phyloP scores from a whole-genome alignment of 1,140 invertebrate species.

The Drosophila equinoxialis region DNA sequence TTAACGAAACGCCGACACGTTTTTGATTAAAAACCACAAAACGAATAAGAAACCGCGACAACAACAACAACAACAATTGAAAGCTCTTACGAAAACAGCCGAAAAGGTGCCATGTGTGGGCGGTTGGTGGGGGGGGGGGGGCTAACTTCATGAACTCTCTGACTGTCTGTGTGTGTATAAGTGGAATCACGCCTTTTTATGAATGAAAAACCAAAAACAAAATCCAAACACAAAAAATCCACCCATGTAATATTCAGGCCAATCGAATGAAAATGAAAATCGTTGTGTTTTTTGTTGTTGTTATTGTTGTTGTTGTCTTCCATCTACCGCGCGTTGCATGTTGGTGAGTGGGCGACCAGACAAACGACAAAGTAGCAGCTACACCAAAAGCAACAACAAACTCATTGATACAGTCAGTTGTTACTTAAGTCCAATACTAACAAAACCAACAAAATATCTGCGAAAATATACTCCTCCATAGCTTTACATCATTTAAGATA shows the following conservation, averaged over 20 bases:
- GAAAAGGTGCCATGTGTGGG: slow-evolving; percentile 40
- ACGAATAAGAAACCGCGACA: slow-evolving; percentile 16
- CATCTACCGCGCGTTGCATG: background rate
- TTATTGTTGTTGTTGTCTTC: background rate
- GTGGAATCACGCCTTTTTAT: slow-evolving; percentile 56
- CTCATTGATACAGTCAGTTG: slow-evolving; percentile 52
- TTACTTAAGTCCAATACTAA: slow-evolving; percentile 23
- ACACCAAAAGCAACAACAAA: slow-evolving; percentile 32
- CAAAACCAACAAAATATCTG: slow-evolving; percentile 26
- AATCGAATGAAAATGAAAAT: slow-evolving; percentile 60
- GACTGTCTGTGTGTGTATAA: slow-evolving; percentile 11
- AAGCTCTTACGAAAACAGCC: slow-evolving; percentile 47
- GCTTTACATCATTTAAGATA: background rate
- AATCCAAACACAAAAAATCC: slow-evolving; percentile 24
- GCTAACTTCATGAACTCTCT: background rate
- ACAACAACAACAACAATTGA: slow-evolving; percentile 35
- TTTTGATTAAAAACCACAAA: slow-evolving; percentile 31
- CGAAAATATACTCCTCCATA: slow-evolving; percentile 1
- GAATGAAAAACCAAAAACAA: slow-evolving; percentile 40
- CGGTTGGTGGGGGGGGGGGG: slow-evolving; percentile 22
- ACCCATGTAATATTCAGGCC: slow-evolving; percentile 50
- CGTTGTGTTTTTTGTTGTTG: slow-evolving; percentile 4
- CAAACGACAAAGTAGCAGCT: slow-evolving; percentile 37
- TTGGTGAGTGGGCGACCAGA: slow-evolving; percentile 58
- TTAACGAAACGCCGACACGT: slow-evolving; percentile 27